Conservation (phyloP, 2,797 vertebrate species). For the Anguilla megastoma region DNA sequence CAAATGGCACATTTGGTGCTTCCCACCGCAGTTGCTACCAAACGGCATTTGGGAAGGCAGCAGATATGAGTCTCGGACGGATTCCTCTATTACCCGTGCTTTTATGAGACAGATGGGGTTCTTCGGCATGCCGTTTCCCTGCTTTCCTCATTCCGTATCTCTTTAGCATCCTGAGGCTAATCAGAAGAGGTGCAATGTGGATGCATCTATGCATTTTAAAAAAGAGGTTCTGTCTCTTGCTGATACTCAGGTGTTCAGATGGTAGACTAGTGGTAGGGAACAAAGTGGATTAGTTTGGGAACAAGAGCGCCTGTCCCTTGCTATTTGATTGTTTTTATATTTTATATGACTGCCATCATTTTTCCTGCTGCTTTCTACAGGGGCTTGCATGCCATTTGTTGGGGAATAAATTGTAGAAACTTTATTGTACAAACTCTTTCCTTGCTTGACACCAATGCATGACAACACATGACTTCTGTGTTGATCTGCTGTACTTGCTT, state of each 20-base stretch:
- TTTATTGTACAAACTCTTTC: neutral
- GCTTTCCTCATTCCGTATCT: neutral
- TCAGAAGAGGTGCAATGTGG: neutral
- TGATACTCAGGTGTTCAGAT: constrained; percentile 7
- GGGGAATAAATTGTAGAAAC: neutral
- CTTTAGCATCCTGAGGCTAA: neutral
- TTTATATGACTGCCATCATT: neutral
- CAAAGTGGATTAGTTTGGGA: neutral
- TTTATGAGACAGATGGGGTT: constrained; percentile 16
- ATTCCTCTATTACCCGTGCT: neutral
- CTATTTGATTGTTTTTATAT: neutral
- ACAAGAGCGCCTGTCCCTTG: neutral
- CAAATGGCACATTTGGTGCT: constrained; percentile 21
- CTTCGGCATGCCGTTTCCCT: neutral
- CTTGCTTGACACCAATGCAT: neutral
- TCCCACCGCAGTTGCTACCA: neutral
- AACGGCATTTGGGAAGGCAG: neutral
- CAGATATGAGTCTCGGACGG: neutral
- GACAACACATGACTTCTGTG: neutral
- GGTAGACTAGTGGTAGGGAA: neutral
- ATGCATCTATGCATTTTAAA: constrained; percentile 1
- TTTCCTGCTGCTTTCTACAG: neutral
- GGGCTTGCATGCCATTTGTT: neutral
- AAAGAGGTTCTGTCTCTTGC: neutral
- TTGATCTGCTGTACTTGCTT: too few relatives aligned